Conservation (phyloP, 2,113 vertebrate genomes). For the Rhabdornis inornatus region DNA sequence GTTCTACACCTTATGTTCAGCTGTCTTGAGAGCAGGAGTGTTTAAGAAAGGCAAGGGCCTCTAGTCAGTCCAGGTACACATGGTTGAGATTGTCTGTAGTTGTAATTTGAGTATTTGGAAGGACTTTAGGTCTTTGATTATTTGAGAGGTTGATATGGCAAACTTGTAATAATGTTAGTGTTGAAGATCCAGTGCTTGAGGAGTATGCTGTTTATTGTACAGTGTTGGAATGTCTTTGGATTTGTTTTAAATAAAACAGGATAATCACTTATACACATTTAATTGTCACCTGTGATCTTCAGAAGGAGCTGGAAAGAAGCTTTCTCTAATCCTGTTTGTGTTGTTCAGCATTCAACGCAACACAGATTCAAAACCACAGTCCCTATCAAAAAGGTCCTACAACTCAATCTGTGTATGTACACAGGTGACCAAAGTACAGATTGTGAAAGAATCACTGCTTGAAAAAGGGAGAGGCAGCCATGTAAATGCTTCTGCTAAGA, state of each 20-base stretch:
- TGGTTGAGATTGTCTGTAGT: not conserved
- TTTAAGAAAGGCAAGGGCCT: not conserved
- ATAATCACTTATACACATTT: not conserved
- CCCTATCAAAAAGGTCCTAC: not conserved
- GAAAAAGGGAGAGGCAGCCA: not conserved
- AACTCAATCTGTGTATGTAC: not conserved
- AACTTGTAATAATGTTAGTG: not conserved
- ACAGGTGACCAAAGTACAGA: not conserved
- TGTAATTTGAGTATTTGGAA: not conserved
- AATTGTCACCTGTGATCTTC: not conserved
- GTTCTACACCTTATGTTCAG: not conserved
- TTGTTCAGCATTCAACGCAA: not conserved
- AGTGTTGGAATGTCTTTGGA: not conserved
- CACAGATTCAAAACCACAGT: not conserved
- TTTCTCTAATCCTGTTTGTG: constrained; percentile 32
- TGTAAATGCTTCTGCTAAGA: not conserved
- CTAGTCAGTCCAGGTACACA: not conserved
- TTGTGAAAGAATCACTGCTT: not conserved
- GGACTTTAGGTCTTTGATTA: not conserved
- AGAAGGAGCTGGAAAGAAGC: constrained; percentile 1
- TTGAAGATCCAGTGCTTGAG: not conserved
- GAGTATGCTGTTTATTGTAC: not conserved
- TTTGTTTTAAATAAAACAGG: not conserved
- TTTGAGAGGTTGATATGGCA: not conserved
- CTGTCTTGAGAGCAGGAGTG: not conserved